Conservation (phyloP, 2,888 invertebrate genomes). For the Periphyllus acericola region DNA sequence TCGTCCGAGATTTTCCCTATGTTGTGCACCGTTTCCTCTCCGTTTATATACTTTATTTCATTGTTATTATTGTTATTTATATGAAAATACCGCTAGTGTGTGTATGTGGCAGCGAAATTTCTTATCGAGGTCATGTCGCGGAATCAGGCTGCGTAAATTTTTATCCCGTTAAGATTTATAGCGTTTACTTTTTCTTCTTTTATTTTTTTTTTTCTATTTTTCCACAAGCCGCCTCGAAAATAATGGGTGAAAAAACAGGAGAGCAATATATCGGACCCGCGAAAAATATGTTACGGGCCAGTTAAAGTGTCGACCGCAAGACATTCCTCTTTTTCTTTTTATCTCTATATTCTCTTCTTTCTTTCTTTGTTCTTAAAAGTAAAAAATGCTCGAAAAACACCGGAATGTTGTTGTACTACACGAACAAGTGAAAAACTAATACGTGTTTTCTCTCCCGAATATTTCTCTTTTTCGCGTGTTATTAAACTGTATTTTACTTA, state of each 20-base stretch:
- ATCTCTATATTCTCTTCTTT: conserved; percentile 26
- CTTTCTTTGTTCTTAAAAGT: conserved; percentile 49
- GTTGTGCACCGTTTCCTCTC: conserved; percentile 31
- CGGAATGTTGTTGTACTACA: background rate
- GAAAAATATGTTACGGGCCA: conserved; percentile 58
- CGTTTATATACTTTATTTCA: conserved; percentile 54
- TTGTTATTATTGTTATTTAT: conserved; percentile 62
- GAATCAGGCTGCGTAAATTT: conserved; percentile 59
- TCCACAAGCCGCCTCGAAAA: conserved; percentile 3
- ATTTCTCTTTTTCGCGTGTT: conserved; percentile 1
- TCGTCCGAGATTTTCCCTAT: conserved; percentile 41
- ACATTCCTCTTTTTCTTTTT: conserved; percentile 54
- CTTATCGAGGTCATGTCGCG: conserved; percentile 58
- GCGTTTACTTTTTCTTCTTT: conserved; percentile 38
- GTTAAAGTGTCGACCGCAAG: conserved; percentile 61
- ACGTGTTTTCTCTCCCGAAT: background rate
- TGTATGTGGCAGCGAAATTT: conserved; percentile 56
- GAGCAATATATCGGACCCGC: conserved; percentile 42
- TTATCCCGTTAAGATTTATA: conserved; percentile 58
- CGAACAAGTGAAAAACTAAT: conserved; percentile 26
- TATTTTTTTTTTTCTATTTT: background rate
- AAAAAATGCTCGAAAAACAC: conserved; percentile 34
- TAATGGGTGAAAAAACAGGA: background rate
- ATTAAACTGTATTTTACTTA: conserved; percentile 14
- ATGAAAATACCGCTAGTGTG: conserved; percentile 44